Conservation (phyloP, 2,888 invertebrate species). For the Metallyticus violacea region DNA sequence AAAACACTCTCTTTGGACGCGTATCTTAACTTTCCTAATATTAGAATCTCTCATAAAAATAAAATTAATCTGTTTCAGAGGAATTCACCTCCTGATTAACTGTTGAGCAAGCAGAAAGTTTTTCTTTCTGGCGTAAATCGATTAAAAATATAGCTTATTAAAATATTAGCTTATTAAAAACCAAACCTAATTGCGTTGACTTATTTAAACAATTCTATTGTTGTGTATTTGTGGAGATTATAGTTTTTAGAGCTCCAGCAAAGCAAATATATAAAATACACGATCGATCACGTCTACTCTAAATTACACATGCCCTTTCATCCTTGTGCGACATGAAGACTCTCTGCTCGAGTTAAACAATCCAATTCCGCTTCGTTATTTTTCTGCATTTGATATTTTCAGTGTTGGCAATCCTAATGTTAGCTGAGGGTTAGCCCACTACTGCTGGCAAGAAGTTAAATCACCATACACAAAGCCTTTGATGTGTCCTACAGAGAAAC, state of each 20-base stretch:
- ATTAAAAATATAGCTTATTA: too few species aligned
- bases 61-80: too few species aligned
- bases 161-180: too few species aligned
- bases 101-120: too few species aligned
- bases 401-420: background rate
- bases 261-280: background rate
- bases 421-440: background rate
- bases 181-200: too few species aligned
- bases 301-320: background rate
- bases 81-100: too few species aligned
- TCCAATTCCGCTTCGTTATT: background rate
- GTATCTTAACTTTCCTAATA: too few species aligned
- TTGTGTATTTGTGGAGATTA: background rate
- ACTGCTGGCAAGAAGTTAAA: background rate
- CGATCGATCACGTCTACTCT: background rate
- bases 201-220: too few species aligned
- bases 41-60: too few species aligned
- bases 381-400: background rate
- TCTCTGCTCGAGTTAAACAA: background rate
- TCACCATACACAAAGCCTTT: constrained; percentile 18
- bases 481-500: constrained; percentile 19
- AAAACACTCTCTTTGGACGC: too few species aligned
- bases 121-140: too few species aligned
- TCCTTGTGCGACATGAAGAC: background rate
- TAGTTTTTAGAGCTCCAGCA: background rate